These are phyloP conservation scores for Drosophila novamexicana DNA, from an alignment of 1,140 invertebrate species.

Conservation along the genomic window DNA sequence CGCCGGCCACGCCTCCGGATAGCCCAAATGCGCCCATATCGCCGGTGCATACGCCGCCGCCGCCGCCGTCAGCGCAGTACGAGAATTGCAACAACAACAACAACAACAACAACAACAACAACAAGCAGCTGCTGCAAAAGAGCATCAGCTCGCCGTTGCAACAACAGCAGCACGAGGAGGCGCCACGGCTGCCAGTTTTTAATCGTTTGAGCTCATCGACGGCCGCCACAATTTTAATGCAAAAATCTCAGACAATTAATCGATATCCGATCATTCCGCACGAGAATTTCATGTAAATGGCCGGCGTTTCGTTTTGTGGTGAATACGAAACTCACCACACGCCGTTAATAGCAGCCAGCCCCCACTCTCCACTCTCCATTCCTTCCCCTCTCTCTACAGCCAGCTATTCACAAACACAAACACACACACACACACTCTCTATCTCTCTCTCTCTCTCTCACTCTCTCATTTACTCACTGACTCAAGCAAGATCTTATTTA, in stretches of 20 bases:
- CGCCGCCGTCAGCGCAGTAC: conserved; percentile 39
- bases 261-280: conserved; percentile 12
- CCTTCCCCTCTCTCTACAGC: background rate
- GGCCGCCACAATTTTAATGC: conserved; percentile 11
- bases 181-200: conserved; percentile 88
- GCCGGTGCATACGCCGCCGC: conserved; percentile 78
- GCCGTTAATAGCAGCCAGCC: no score
- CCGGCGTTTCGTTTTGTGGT: background rate
- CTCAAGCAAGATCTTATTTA: background rate
- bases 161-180: conserved; percentile 65
- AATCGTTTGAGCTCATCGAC: conserved; percentile 88
- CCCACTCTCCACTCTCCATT: no score
- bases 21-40: conserved; percentile 81
- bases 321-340: background rate
- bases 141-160: conserved; percentile 63
- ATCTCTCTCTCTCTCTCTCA: no score
- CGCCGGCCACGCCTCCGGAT: conserved; percentile 72
- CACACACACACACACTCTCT: no score
- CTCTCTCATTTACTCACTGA: no score
- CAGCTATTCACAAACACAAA: no score
- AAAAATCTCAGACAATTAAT: conserved; percentile 22
- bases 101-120: conserved; percentile 65
- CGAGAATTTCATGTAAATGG: conserved; percentile 15
- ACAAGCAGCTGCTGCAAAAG: conserved; percentile 72
- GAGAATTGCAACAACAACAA: conserved; percentile 59